A percentile compares a stretch with the other conserved stretches of the same genome.
phyloP scores from a whole-genome alignment of 2,888 invertebrate genomes.

The Cephus pulcher region DNA sequence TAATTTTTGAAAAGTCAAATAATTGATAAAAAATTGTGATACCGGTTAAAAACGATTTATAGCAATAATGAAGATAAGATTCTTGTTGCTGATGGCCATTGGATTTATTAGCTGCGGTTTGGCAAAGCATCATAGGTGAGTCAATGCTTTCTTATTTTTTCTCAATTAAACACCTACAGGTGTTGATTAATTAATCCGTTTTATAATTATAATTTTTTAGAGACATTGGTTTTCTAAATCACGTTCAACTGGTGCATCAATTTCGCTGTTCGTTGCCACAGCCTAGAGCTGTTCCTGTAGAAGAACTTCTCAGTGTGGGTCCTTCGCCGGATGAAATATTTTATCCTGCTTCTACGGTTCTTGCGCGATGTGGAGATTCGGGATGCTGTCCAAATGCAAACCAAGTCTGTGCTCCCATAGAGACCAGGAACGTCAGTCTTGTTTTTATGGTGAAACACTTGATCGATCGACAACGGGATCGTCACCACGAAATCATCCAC shows the following conservation, averaged over 20 bases:
- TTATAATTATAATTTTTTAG: constrained; percentile 29
- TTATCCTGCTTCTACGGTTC: constrained; percentile 56
- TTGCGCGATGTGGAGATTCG: constrained; percentile 55
- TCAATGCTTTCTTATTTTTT: not conserved
- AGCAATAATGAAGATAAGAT: constrained; percentile 30
- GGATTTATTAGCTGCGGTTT: constrained; percentile 26
- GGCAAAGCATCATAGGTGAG: constrained; percentile 51
- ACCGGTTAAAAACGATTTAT: not conserved
- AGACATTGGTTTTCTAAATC: constrained; percentile 52
- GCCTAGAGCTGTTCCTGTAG: constrained; percentile 50
- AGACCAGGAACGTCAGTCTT: constrained; percentile 54
- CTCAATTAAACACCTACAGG: not conserved
- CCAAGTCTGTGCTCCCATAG: constrained; percentile 50
- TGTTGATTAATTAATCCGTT: not conserved
- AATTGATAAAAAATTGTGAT: not conserved
- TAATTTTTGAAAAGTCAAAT: not conserved
- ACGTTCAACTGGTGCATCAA: constrained; percentile 54
- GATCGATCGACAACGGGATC: constrained; percentile 54
- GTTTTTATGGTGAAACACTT: constrained; percentile 57
- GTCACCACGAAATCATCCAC: constrained; percentile 58
- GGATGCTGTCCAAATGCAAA: constrained; percentile 54
- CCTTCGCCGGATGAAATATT: constrained; percentile 56
- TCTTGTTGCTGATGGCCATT: constrained; percentile 33
- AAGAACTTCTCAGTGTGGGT: constrained; percentile 50
- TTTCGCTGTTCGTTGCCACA: constrained; percentile 56